Conservation (phyloP, 2,113 vertebrate genomes). For the Leucoraja erinaceus region DNA sequence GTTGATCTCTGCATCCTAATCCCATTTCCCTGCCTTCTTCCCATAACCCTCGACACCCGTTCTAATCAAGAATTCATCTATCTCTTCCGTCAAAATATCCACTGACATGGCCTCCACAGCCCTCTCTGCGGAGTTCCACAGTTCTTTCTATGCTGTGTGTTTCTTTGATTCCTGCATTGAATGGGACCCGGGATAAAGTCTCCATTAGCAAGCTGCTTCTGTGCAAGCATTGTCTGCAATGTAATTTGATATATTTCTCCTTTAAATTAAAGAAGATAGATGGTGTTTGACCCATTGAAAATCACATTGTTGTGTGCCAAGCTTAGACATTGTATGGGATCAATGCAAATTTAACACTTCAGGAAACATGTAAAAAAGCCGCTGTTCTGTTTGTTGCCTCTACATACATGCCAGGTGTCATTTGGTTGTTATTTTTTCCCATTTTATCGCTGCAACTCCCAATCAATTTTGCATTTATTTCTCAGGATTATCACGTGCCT, state of each 20-base stretch:
- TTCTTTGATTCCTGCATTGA: background rate
- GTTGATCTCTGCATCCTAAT: no score
- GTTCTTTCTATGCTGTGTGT: no score
- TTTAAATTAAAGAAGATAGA: background rate
- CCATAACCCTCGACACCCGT: no score
- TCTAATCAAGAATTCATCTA: no score
- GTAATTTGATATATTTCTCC: background rate
- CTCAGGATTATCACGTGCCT: background rate
- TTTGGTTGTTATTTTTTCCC: background rate
- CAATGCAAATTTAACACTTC: background rate
- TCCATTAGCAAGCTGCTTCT: background rate
- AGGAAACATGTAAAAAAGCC: background rate
- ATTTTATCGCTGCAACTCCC: background rate
- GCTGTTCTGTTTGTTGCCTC: background rate
- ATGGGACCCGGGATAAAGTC: no score
- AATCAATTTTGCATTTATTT: background rate
- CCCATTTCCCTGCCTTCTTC: no score
- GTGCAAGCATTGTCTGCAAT: background rate
- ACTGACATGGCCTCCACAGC: no score
- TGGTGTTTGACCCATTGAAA: background rate
- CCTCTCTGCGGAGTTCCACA: no score
- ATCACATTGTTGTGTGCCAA: background rate
- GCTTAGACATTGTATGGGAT: background rate
- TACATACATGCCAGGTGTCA: background rate
- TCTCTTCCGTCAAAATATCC: no score